Evolutionary conservation across 2,113 vertebrate species (phyloP).

Genomic region (Salminus brasiliensis): DNA sequence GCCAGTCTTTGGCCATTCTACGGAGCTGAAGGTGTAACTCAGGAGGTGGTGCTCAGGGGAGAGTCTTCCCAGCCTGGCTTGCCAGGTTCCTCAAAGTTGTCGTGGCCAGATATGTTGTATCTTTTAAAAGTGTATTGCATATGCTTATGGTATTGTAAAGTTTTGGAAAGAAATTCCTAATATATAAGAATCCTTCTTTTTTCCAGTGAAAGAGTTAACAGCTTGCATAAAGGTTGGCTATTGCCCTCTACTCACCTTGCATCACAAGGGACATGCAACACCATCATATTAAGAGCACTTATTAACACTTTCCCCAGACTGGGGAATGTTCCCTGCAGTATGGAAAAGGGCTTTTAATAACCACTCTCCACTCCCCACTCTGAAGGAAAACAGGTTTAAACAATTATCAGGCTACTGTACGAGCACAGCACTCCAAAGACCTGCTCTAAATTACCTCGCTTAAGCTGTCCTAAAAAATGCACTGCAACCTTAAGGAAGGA

Average conservation of each 20-base stretch:
- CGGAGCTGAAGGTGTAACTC: no score
- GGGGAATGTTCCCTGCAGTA: constrained; percentile 68
- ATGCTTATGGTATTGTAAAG: neutral
- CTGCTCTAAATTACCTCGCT: constrained; percentile 58
- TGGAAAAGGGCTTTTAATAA: constrained; percentile 69
- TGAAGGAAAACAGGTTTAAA: constrained; percentile 67
- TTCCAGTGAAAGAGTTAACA: constrained; percentile 39
- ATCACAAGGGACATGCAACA: constrained; percentile 51
- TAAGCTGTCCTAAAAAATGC: constrained; percentile 58
- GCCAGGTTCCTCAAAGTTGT: no score
- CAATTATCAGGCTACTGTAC: constrained; percentile 72
- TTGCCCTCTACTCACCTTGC: constrained; percentile 41
- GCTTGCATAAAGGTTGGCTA: constrained; percentile 15
- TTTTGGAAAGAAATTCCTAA: no score
- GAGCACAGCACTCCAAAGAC: constrained; percentile 55
- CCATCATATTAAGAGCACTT: constrained; percentile 60
- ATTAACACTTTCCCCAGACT: constrained; percentile 69
- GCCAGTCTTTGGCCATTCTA: no score
- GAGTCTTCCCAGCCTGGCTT: no score
- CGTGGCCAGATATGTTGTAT: no score
- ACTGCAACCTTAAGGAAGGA: constrained; percentile 50
- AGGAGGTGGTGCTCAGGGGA: no score
- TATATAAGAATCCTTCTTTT: neutral
- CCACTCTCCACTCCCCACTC: constrained; percentile 48
- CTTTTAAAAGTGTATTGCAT: no score